Percentiles rank a stretch among this genome's conserved stretches.
These are phyloP conservation scores for Aldabrachelys gigantea DNA, from an alignment of 2,113 vertebrate species.

Conservation along the genomic window DNA sequence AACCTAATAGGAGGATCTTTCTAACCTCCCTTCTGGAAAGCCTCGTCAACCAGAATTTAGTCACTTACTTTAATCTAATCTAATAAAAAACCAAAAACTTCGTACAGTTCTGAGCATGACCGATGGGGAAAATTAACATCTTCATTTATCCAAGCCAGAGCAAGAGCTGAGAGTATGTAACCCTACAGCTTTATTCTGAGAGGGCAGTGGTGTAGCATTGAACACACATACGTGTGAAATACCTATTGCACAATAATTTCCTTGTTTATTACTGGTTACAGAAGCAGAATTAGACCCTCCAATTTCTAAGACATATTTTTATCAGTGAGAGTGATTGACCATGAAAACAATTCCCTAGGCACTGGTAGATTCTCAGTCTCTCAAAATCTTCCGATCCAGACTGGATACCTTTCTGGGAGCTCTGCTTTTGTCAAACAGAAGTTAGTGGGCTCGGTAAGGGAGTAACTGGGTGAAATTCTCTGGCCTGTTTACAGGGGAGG, in stretches of 20 bases:
- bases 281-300: background rate
- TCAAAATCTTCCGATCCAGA: background rate
- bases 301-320: background rate
- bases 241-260: accelerated
- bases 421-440: background rate
- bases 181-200: background rate
- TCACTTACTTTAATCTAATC: constrained; percentile 16
- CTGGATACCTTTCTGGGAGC: background rate
- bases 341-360: background rate
- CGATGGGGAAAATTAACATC: constrained; percentile 5
- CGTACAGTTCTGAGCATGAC: background rate
- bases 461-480: background rate
- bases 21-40: constrained; percentile 49
- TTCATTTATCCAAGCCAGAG: background rate
- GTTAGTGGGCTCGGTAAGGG: background rate
- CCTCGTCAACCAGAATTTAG: constrained; percentile 6
- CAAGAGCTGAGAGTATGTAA: background rate
- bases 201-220: background rate
- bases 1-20: constrained; percentile 45
- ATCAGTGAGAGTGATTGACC: accelerated
- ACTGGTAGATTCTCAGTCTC: background rate
- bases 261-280: accelerated
- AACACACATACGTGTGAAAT: background rate
- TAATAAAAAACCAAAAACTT: constrained; percentile 24
- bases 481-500: accelerated